Conservation (phyloP, 2,113 vertebrate species). For the human region GRCh38 chr1:3557001-3557500, state of each 20-base stretch:
- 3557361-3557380: background rate
- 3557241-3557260: background rate
- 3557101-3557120: rapidly evolving
- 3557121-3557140: background rate
- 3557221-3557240: rapidly evolving
- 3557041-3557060: rapidly evolving
- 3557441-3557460: rapidly evolving
- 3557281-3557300: rapidly evolving
- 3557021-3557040: background rate
- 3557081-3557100: background rate
- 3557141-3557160: background rate
- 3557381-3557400: background rate
- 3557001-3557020: background rate
- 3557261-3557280: rapidly evolving
- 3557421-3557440: background rate
- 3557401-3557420: background rate
- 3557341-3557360: background rate
- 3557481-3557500: background rate
- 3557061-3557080: rapidly evolving
- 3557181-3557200: rapidly evolving
- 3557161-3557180: rapidly evolving
- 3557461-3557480: background rate
- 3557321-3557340: background rate
- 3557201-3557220: no score
- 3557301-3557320: background rate